Evolutionary conservation across 1,140 invertebrate species (phyloP), one percentile per base, ranked within the genome.

Genomic region (Chionoecetes opilio): DNA sequence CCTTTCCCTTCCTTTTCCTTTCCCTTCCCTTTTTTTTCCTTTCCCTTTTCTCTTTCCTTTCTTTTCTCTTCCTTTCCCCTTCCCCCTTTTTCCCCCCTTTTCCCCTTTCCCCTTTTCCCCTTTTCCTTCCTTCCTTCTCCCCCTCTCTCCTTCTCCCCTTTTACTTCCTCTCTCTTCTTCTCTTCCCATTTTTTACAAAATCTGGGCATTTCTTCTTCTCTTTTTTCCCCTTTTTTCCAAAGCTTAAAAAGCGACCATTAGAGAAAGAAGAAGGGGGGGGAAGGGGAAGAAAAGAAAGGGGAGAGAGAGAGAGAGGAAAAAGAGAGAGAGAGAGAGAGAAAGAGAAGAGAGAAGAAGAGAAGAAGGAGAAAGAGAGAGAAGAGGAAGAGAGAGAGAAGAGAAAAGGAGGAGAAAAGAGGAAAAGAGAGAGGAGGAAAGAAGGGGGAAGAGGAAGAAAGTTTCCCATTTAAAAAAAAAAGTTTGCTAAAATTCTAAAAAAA

Each of bases 281-380:
- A n/a, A n/a, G n/a, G n/a, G n/a, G n/a, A n/a, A n/a, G n/a, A n/a
- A n/a, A n/a, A n/a, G n/a, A n/a, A n/a, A n/a, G n/a, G n/a, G n/a
- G n/a, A n/a, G n/a, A n/a, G n/a, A n/a, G n/a, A n/a, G n/a, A n/a
- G n/a, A 8, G 87, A 3, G 32, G 8, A 41, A 34, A 37, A 6
- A 41, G 87, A 34, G 31, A 5, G 87, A 37, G 8, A 90, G 35
- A 90, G 88, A 37, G 41, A 90, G 88, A 90, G 88, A 53, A 29
- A 53, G 34, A 90, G n/a, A n/a, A n/a, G n/a, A n/a, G n/a, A n/a
- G n/a, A n/a, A n/a, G n/a, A n/a, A n/a, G n/a, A n/a, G n/a, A n/a
- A n/a, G n/a, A n/a, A n/a, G n/a, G n/a, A n/a, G n/a, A n/a, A n/a
- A n/a, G n/a, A n/a, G n/a, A n/a, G n/a, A n/a, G n/a, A n/a, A n/a